These are phyloP conservation scores for Drosophila watanabei DNA, from an alignment of 1,140 invertebrate species.

Conservation along the genomic window DNA sequence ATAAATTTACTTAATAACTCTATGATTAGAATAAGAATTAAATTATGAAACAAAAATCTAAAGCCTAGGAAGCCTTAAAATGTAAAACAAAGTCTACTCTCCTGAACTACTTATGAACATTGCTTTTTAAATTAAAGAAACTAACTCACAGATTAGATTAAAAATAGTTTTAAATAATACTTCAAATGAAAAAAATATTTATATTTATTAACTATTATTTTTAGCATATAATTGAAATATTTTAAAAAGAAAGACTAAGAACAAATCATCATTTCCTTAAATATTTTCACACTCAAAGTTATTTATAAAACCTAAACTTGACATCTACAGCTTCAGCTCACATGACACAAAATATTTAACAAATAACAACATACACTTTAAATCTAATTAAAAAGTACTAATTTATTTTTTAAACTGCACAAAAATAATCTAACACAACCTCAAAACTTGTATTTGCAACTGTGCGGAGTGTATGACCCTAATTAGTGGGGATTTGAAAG, in stretches of 20 bases:
- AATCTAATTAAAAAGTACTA: not conserved
- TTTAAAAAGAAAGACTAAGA: not conserved
- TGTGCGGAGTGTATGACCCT: not conserved
- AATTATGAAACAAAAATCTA: too few relatives aligned
- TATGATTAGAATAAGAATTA: too few relatives aligned
- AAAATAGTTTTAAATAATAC: too few relatives aligned
- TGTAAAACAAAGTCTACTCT: too few relatives aligned
- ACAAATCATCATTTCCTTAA: not conserved
- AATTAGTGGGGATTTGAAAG: slow-evolving; percentile 29
- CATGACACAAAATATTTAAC: not conserved
- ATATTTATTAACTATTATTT: too few relatives aligned
- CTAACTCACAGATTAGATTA: too few relatives aligned
- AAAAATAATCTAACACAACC: not conserved
- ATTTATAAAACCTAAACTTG: not conserved
- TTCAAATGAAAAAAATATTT: too few relatives aligned
- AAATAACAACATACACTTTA: not conserved
- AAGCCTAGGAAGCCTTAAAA: too few relatives aligned
- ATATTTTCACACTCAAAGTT: not conserved
- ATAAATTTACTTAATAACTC: too few relatives aligned
- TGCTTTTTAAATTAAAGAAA: too few relatives aligned
- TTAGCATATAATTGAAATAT: too few relatives aligned
- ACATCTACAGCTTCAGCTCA: not conserved
- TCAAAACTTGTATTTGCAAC: not conserved
- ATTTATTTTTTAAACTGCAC: not conserved
- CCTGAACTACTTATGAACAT: too few relatives aligned